Percentiles rank a stretch among this genome's conserved stretches.
Evolutionary conservation across 2,797 vertebrate genomes (phyloP).

Genomic region (Dipus sagitta): DNA sequence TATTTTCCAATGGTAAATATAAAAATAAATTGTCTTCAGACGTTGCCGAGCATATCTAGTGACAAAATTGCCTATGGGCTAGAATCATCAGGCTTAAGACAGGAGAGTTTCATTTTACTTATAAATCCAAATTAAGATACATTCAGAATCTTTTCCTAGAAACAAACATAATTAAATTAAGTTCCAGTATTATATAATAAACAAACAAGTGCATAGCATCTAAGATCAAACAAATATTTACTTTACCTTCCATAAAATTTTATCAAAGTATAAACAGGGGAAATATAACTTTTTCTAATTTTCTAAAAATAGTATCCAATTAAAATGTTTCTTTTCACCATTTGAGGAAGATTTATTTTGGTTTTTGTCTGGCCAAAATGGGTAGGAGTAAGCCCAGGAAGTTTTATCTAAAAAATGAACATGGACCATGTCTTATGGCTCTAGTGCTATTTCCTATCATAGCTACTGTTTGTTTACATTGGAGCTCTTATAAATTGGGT

Average conservation of each 20-base stretch:
- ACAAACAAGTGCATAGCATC: neutral
- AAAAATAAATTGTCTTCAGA: neutral
- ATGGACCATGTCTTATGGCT: conserved; percentile 65
- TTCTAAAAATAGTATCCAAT: conserved; percentile 70
- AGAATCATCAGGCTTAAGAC: neutral
- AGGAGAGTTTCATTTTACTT: conserved; percentile 51
- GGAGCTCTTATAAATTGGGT: conserved; percentile 82
- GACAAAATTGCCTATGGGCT: neutral
- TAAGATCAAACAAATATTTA: neutral
- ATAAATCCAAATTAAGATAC: conserved; percentile 45
- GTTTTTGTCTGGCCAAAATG: conserved; percentile 60
- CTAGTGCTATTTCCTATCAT: conserved; percentile 76
- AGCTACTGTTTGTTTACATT: conserved; percentile 82
- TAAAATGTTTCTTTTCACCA: conserved; percentile 65
- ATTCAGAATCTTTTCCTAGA: neutral
- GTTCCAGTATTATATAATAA: neutral
- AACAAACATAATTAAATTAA: neutral
- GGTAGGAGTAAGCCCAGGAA: conserved; percentile 62
- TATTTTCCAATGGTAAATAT: neutral
- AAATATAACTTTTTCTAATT: conserved; percentile 63
- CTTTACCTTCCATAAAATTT: conserved; percentile 25
- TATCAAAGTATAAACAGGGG: conserved; percentile 3
- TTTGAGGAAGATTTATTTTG: conserved; percentile 66
- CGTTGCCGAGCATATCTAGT: neutral
- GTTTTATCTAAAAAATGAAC: conserved; percentile 81